phyloP scores from a whole-genome alignment of 2,113 vertebrate genomes.

The Varanus komodoensis region DNA sequence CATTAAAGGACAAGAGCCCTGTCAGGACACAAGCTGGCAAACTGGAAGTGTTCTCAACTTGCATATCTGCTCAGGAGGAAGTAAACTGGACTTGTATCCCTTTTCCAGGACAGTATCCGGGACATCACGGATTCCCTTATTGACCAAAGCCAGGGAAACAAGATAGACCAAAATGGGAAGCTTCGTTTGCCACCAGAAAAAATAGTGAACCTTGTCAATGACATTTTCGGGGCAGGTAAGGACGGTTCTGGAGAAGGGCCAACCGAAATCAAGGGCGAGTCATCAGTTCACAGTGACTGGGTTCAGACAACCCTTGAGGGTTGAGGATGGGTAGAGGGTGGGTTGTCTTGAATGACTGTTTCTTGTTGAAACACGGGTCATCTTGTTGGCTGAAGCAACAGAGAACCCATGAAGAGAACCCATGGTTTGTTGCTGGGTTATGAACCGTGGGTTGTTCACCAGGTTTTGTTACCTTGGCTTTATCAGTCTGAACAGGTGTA shows the following conservation, averaged over 20 bases:
- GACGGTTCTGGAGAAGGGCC: not conserved
- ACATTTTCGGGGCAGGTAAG: slow-evolving; percentile 92
- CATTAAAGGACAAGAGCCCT: not conserved
- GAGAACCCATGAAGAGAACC: no score
- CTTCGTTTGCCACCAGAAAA: slow-evolving; percentile 81
- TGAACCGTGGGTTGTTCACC: no score
- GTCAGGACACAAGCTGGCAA: not conserved
- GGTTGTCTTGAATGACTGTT: no score
- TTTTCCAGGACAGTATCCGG: slow-evolving; percentile 83
- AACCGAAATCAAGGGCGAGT: not conserved
- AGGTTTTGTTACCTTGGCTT: no score
- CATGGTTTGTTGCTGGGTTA: no score
- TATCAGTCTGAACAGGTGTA: no score
- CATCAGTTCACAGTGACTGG: not conserved
- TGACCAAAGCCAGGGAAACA: slow-evolving; percentile 84
- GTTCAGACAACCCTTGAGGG: no score
- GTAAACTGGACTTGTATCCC: not conserved
- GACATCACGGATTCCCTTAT: slow-evolving; percentile 91
- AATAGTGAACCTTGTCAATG: slow-evolving; percentile 86
- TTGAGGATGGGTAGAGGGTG: no score
- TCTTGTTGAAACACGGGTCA: no score
- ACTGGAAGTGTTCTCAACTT: not conserved
- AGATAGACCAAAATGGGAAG: slow-evolving; percentile 71
- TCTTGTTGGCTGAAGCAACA: no score
- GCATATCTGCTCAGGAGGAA: not conserved